phyloP scores from a whole-genome alignment of 2,797 vertebrate genomes.

The Florisuga fusca region DNA sequence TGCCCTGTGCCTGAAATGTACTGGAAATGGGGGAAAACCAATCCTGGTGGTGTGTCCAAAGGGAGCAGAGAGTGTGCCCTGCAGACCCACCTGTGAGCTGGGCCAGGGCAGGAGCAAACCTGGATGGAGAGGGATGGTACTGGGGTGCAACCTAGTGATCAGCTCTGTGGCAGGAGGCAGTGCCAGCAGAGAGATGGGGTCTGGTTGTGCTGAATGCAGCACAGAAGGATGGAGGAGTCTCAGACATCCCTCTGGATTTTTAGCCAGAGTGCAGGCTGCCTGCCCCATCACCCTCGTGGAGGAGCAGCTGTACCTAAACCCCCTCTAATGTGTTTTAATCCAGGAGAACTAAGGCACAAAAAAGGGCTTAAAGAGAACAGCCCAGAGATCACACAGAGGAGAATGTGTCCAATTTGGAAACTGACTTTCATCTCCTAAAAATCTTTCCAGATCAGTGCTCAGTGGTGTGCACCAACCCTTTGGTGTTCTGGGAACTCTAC shows the following conservation, averaged over 20 bases:
- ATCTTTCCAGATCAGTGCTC: not conserved
- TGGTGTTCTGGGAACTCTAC: not conserved
- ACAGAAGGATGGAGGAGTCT: not conserved
- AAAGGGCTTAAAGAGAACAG: constrained; percentile 1
- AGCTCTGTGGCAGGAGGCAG: not conserved
- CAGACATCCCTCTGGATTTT: rapidly evolving
- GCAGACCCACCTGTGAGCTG: not conserved
- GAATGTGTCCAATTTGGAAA: not conserved
- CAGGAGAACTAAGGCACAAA: not conserved
- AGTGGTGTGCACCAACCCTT: not conserved
- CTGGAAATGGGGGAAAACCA: too few species aligned
- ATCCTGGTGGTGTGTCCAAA: not conserved
- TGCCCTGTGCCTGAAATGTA: not conserved
- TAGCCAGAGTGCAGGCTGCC: not conserved
- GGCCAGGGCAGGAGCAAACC: not conserved
- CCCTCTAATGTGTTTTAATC: not conserved
- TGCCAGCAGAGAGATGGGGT: rapidly evolving
- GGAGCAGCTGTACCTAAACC: not conserved
- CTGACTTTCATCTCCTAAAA: not conserved
- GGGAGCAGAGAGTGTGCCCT: not conserved
- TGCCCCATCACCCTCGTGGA: not conserved
- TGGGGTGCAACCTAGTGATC: not conserved
- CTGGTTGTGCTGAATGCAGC: rapidly evolving
- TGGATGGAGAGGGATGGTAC: rapidly evolving
- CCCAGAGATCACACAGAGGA: not conserved